Conservation (phyloP, 2,888 invertebrate species). For the Lottia gigantea region DNA sequence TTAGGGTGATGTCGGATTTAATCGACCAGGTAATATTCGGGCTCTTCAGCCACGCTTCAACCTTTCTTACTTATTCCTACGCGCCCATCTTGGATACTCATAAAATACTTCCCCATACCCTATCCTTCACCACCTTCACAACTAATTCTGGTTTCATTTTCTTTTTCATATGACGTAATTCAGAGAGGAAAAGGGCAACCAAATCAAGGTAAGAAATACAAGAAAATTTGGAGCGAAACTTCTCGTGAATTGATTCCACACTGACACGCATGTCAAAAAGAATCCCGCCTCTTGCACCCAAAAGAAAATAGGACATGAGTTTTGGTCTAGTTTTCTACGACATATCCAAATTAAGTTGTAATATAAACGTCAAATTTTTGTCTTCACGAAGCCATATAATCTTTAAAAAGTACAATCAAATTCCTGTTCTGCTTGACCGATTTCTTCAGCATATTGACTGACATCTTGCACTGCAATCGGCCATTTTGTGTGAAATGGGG, state of each 20-base stretch:
- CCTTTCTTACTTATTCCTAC: slow-evolving; percentile 17
- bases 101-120: slow-evolving; percentile 18
- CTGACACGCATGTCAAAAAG: slow-evolving; percentile 5
- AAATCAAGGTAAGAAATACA: slow-evolving; percentile 55
- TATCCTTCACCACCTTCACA: neutral
- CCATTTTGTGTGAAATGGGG: slow-evolving; percentile 2
- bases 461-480: neutral
- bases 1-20: slow-evolving; percentile 65
- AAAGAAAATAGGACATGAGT: no score
- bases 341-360: no score
- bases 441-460: no score
- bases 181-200: slow-evolving; percentile 64
- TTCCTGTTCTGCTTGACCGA: no score
- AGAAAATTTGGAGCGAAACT: neutral
- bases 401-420: no score
- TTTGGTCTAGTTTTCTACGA: no score
- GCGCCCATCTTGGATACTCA: slow-evolving; percentile 12
- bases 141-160: slow-evolving; percentile 30
- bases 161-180: slow-evolving; percentile 44
- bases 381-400: no score
- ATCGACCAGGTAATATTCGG: slow-evolving; percentile 60
- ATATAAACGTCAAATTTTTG: no score
- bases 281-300: no score
- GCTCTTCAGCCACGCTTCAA: slow-evolving; percentile 22
- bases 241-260: neutral